Base-by-base conservation (phyloP, 2,888 invertebrate genomes). In the Hydriomena furcata region DNA sequence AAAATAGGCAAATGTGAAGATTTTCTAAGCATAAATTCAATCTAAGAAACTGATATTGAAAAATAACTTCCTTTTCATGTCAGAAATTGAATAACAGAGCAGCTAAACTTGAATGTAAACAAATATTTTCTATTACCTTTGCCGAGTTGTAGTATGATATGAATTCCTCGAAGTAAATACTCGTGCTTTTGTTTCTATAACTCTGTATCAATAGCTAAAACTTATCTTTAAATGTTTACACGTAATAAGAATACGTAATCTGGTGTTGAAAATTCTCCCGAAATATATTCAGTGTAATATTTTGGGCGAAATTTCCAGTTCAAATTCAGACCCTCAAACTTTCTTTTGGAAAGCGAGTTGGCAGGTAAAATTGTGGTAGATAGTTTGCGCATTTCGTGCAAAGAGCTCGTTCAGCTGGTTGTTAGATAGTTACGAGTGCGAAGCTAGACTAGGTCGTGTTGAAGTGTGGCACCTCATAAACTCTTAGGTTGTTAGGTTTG, bases 401-500 rank as follows among this genome's bases (percentile, higher is more conserved):
- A 60, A 58, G 38, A 53, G 54, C 55, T 56, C 57, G 55, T 60
- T 65, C 55, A 61, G 53, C 25, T 32, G 46, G 50, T 49, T 51
- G 58, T 55, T 61, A 59, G 59, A 52, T 57, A 58, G 56, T 61
- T 61, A 56, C 43, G 49, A 59, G 50, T 55, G 43, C 35, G 42
- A 43, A 51, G 53, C 50, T 48, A 54, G 48, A 55, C 52, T 55
- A 35, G 57, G 59, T 58, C 59, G 61, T 53, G 61, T 57, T 57
- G 57, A 55, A 59, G 53, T 56, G 61, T 52, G 56, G 55, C 56
- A 57, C 55, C 61, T 61, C 58, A 57, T 61, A 61, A 61, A 61
- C 45, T 49, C 42, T 40, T 31, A 37, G 55, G 52, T 59, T 57
- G 55, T 59, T 61, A 57, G 49, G 52, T 53, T 38, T 40, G 49